Evolutionary conservation across 2,113 vertebrate species (phyloP).

Genomic region (Callipepla californica): DNA sequence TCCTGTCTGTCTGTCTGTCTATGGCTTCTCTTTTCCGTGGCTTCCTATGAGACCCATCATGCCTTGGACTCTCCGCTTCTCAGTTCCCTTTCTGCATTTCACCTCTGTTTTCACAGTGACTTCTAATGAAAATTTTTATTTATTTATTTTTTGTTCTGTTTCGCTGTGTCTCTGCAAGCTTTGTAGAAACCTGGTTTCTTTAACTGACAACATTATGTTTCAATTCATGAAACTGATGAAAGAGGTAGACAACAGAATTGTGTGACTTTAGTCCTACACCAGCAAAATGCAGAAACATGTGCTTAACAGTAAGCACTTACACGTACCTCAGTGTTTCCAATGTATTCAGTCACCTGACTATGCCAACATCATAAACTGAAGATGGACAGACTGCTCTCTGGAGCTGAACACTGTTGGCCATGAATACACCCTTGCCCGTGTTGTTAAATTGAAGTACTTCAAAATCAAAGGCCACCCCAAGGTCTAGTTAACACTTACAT

Average conservation of each 20-base stretch:
- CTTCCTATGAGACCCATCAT: not conserved
- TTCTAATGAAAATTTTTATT: not conserved
- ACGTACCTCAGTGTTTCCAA: not conserved
- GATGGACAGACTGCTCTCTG: not conserved
- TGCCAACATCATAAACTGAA: not conserved
- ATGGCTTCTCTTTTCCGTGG: not conserved
- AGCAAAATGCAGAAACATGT: not conserved
- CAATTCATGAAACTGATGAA: not conserved
- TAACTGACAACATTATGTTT: not conserved
- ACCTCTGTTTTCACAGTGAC: not conserved
- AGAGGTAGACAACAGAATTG: rapidly evolving
- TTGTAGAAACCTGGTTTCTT: not conserved
- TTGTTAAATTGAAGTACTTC: not conserved
- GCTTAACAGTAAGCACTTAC: not conserved
- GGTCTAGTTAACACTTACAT: not conserved
- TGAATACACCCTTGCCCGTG: not conserved
- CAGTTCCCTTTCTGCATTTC: not conserved
- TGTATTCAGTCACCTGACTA: not conserved
- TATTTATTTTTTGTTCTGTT: not conserved
- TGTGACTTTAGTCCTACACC: not conserved
- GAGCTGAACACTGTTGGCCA: not conserved
- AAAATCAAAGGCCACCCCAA: not conserved
- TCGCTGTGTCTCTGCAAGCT: not conserved
- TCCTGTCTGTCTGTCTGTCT: not conserved
- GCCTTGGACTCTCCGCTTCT: not conserved